A percentile compares a stretch with the other conserved stretches of the same genome.
Conservation (phyloP, 2,888 invertebrate genomes). For the Cheilosia vernalis region DNA sequence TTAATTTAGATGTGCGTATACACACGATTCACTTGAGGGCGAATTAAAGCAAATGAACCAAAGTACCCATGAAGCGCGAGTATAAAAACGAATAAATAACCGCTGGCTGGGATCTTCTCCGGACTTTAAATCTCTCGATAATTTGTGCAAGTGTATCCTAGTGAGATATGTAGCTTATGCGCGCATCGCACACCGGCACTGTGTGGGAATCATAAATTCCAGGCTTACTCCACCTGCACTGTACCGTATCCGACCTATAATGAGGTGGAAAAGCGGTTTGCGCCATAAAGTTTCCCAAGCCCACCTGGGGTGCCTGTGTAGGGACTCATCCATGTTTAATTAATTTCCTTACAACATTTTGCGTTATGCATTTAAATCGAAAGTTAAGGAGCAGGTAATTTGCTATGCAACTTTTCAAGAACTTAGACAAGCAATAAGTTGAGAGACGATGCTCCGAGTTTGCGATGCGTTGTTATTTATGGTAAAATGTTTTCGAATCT, state of each 20-base stretch:
- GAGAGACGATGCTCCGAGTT: background rate
- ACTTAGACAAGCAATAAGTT: slow-evolving; percentile 30
- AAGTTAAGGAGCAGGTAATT: slow-evolving; percentile 51
- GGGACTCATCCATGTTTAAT: slow-evolving; percentile 64
- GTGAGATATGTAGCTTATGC: slow-evolving; percentile 37
- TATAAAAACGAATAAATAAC: slow-evolving; percentile 60
- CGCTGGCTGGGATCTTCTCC: slow-evolving; percentile 16
- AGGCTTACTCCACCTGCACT: background rate
- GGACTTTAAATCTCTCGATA: slow-evolving; percentile 65
- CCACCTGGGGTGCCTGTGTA: slow-evolving; percentile 11
- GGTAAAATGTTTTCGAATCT: slow-evolving; percentile 41
- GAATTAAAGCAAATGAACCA: slow-evolving; percentile 58
- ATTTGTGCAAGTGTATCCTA: slow-evolving; percentile 61
- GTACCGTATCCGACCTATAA: background rate
- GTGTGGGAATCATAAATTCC: slow-evolving; percentile 38
- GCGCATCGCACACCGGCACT: slow-evolving; percentile 3
- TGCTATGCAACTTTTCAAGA: slow-evolving; percentile 20
- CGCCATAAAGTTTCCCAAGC: slow-evolving; percentile 35
- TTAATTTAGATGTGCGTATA: slow-evolving; percentile 56
- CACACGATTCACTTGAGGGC: slow-evolving; percentile 41
- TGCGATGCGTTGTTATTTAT: slow-evolving; percentile 44
- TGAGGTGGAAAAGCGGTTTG: slow-evolving; percentile 37
- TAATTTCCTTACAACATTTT: slow-evolving; percentile 53
- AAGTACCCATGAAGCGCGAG: slow-evolving; percentile 20
- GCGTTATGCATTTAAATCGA: slow-evolving; percentile 65